Evolutionary conservation across 2,888 invertebrate species (phyloP), one percentile per base, ranked within the genome.

Genomic region (Nipponacmea schrenckii): DNA sequence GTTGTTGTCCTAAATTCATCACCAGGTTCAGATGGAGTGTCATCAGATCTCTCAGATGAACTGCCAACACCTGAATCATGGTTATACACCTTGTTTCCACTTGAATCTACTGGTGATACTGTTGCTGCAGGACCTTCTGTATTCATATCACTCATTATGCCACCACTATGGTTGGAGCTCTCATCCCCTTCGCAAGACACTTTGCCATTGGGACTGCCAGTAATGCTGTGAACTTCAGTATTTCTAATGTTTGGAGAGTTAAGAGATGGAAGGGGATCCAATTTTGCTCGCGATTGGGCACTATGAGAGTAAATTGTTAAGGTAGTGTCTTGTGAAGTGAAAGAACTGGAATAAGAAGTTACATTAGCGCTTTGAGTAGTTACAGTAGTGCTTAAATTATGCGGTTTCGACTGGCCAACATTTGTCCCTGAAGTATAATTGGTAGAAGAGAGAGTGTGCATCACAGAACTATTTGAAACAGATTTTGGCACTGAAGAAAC

Each of bases 61-160:
- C 84, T 85, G 24, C 85, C 84, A 8, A 85, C 79, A 68, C 85
- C 85, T 27, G 85, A 85, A 69, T 85, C 85, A 79, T 85, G 83
- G 76, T 83, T 85, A 74, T 84, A 82, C 17, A 76, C 77, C 68
- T 83, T 82, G 26, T 76, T 80, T 62, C 77, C 72, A 26, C 75
- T 70, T 15, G 76, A 77, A 66, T 85, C 84, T 62, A 79, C 63
- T 46, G 79, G 76, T 50, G 77, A 77, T 56, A 76, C 81, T 14
- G 79, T 62, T 56, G 79, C 76, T 48, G 77, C 73, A 72, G 79
- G 73, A 63, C 78, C 76, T 56, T 78, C 77, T 66, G 74, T 62
- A 26, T 69, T 44, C 63, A 69, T 67, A n/a, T 81, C 77, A 44
- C 80, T 79, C 65, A 79, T 76, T 66, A 79, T 77, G 68, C 79